Evolutionary conservation across 2,797 vertebrate genomes (phyloP), one percentile per base, ranked within the genome.

Genomic region (Taeniopygia guttata): DNA sequence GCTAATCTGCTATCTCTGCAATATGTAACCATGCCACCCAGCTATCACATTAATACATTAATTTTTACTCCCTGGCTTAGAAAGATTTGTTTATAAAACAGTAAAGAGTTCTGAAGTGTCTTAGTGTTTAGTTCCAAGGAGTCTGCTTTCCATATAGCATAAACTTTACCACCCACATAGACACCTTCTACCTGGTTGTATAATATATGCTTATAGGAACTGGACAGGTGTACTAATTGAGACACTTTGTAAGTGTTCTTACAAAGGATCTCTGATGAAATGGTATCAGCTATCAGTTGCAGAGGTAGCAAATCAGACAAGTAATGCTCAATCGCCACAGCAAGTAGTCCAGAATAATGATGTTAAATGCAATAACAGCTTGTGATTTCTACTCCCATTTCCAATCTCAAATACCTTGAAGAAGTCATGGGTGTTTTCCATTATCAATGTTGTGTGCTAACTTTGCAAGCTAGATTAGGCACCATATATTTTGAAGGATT

Each of bases 21-120:
- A 40, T 58, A 84, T 59, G 23, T 38, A 36, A 62, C 58, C 40
- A 63, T 62, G 7, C 4, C 30, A 84, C 11, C 4, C 8, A 58
- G 9, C 19, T 70, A 42, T 45, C 20, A 59, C 0, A 0, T 30
- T 74, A 76, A 16, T 58, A 59, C 0, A 0, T 30, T 74, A 76
- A 16, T 58, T 90, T 89, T 84, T 51, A 63, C 2, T 3, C 7
- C 7, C 5, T 30, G 60, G 15, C 7, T 32, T 63, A 76, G 43
- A 75, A 84, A 48, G 13, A 30, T 4, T 56, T 73, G 4, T 32
- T 69, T 60, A 62, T 36, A 74, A 82, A 69, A 34, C 6, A 48
- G 2, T 19, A 42, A 68, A 49, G 13, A 32, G 25, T 63, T 79
- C 45, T 82, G 23, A 83, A 66, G 7, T 75, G 18, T 51, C 48